phyloP scores from a whole-genome alignment of 1,140 invertebrate species.

The Apis dorsata region DNA sequence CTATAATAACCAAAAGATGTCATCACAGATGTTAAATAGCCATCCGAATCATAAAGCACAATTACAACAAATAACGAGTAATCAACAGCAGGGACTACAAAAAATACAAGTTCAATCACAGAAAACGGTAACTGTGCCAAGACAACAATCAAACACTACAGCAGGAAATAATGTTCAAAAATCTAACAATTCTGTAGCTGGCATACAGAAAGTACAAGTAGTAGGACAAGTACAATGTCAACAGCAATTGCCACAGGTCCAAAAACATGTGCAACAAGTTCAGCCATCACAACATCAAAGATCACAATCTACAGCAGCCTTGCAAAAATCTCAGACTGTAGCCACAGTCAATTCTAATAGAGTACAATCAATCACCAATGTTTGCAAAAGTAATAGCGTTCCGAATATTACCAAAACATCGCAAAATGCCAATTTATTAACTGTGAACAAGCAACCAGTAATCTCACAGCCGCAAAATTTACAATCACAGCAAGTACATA shows the following conservation, averaged over 20 bases:
- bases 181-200: conserved; percentile 72
- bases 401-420: conserved; percentile 68
- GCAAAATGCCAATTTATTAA: conserved; percentile 58
- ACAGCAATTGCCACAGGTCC: conserved; percentile 50
- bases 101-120: conserved; percentile 62
- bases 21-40: conserved; percentile 41
- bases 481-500: conserved; percentile 36
- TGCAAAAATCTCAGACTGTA: conserved; percentile 70
- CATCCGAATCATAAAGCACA: conserved; percentile 69
- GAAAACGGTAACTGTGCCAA: conserved; percentile 57
- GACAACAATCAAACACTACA: conserved; percentile 35
- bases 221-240: conserved; percentile 49
- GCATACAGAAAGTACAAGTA: conserved; percentile 70
- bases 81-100: conserved; percentile 57
- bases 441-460: conserved; percentile 35
- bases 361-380: conserved; percentile 70
- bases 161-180: conserved; percentile 68
- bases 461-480: conserved; percentile 20
- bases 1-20: conserved; percentile 67
- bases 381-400: conserved; percentile 76
- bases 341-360: conserved; percentile 56
- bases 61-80: conserved; percentile 46
- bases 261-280: conserved; percentile 46
- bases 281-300: conserved; percentile 58
- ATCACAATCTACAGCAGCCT: conserved; percentile 46